Evolutionary conservation across 2,113 vertebrate genomes (phyloP), one percentile per base, ranked within the genome.

Genomic region (Eonycteris spelaea): DNA sequence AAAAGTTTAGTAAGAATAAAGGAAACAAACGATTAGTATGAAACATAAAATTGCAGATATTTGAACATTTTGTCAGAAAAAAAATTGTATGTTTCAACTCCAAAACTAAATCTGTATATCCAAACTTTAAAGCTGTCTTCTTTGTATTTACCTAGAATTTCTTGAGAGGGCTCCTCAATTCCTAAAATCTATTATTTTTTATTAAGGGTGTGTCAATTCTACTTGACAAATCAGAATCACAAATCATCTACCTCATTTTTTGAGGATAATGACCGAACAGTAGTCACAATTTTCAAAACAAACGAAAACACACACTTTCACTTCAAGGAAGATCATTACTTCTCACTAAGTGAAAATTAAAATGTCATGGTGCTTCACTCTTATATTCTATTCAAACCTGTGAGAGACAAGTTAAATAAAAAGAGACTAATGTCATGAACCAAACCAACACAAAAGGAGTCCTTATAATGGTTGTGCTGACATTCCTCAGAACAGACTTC

Each of bases 241-340:
- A 98, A 98, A 98, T 97, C 97, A 98, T 97, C 92, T 91, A 96
- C 97, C 95, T 97, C 97, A 96, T 97, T 98, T 98, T 98, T 96
- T 95, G 55, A 97, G 98, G 98, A 98, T 96, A 98, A 98, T 97
- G 96, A 82, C 57, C 65, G 51, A 96, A 94, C 93, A 97, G 98
- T 97, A 96, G 96, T 98, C 95, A 98, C 94, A 97, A 97, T 97
- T 98, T 98, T 98, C 97, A 98, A 97, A 98, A 98, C 92, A 96
- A 75, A 95, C 82, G 96, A 97, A 98, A 93, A 95, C 78, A 94
- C 90, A 93, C 75, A 84, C 96, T 21, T 22, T 96, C 91, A 97
- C 96, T 98, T 98, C 98, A 98, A 98, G 98, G 90, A 94, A 12
- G 92, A 96, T 96, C 95, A 96, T 74, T 95, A 92, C 82, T 86